phyloP scores from a whole-genome alignment of 1,140 invertebrate species.

The Augochlora pura region DNA sequence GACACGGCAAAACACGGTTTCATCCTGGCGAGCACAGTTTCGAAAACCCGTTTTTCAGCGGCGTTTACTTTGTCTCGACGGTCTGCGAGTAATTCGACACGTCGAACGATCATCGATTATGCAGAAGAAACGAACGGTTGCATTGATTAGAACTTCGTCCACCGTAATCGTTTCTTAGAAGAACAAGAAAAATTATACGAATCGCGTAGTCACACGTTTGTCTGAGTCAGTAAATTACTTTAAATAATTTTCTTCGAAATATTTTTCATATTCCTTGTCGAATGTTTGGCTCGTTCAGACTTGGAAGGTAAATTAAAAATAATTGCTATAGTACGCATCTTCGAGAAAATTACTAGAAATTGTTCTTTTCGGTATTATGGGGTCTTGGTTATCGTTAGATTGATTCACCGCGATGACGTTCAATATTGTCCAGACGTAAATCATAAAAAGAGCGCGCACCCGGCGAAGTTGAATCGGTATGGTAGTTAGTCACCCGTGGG shows the following conservation, averaged over 20 bases:
- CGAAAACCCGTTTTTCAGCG: conserved; percentile 10
- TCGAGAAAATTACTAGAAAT: neutral
- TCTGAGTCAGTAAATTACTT: too few species aligned
- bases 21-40: neutral
- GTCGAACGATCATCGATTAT: neutral
- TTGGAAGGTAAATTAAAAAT: too few species aligned
- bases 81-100: neutral
- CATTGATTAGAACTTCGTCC: too few species aligned
- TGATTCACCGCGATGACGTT: neutral
- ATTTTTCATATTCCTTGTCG: too few species aligned
- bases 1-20: neutral
- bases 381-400: neutral
- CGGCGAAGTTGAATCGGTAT: neutral
- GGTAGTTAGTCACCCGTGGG: conserved; percentile 13
- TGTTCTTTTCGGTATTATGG: neutral
- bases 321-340: too few species aligned
- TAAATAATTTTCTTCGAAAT: too few species aligned
- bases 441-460: neutral
- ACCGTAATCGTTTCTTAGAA: too few species aligned
- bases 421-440: neutral
- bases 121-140: too few species aligned
- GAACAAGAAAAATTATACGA: too few species aligned
- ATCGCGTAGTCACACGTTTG: too few species aligned
- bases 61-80: neutral
- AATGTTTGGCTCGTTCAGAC: too few species aligned